Conservation (phyloP, 1,140 invertebrate genomes). For the Fopius arisanus region DNA sequence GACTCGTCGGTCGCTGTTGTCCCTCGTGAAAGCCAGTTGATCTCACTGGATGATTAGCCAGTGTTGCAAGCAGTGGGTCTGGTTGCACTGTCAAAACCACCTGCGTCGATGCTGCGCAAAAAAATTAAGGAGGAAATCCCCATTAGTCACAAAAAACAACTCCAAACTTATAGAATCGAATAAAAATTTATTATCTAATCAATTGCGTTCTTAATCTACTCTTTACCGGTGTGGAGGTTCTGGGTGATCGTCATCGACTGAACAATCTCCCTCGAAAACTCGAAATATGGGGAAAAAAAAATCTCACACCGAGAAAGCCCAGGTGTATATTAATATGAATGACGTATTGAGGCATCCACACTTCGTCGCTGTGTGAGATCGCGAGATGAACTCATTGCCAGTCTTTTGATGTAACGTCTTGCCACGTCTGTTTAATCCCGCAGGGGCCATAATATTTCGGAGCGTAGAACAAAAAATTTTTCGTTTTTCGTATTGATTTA, state of each 20-base stretch:
- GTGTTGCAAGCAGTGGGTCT: slow-evolving; percentile 50
- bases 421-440: not conserved
- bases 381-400: not conserved
- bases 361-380: not conserved
- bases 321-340: slow-evolving; percentile 55
- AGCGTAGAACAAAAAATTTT: too few species aligned
- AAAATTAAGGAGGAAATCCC: not conserved
- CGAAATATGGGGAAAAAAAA: slow-evolving; percentile 30
- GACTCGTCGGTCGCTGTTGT: slow-evolving; percentile 54
- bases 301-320: slow-evolving; percentile 36
- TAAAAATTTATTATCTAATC: not conserved
- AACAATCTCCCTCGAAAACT: slow-evolving; percentile 24
- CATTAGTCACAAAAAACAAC: too few species aligned
- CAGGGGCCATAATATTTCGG: too few species aligned
- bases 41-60: slow-evolving; percentile 43
- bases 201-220: not conserved
- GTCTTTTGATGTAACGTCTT: not conserved
- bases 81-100: slow-evolving; percentile 72
- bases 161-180: not conserved
- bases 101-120: slow-evolving; percentile 68
- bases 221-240: not conserved
- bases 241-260: slow-evolving; percentile 29
- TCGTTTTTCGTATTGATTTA: too few species aligned
- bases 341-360: slow-evolving; percentile 39
- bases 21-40: slow-evolving; percentile 35